Conservation (phyloP, 2,888 invertebrate species). For the Pristionchus exspectatus region DNA sequence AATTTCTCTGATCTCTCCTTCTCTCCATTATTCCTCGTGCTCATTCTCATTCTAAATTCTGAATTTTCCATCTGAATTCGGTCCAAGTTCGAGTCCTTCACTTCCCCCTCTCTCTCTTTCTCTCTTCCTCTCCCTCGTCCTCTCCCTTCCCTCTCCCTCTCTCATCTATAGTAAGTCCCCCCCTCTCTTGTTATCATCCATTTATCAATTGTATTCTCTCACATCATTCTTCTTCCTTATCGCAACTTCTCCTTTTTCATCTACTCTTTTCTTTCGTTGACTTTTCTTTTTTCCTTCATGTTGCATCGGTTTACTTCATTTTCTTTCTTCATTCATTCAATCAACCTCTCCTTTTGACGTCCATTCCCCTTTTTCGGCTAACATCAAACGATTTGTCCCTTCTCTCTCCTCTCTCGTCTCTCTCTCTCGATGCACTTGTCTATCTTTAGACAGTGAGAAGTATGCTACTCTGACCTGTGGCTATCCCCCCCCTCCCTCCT, state of each 20-base stretch:
- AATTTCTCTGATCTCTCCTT: background rate
- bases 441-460: background rate
- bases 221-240: background rate
- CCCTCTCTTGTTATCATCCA: conserved; percentile 15
- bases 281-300: background rate
- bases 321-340: conserved; percentile 25
- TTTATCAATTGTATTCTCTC: background rate
- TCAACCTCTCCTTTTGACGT: background rate
- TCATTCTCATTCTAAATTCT: conserved; percentile 29
- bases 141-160: background rate
- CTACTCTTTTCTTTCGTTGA: background rate
- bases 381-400: background rate
- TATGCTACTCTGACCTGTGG: conserved; percentile 7
- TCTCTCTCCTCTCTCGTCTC: background rate
- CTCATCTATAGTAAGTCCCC: background rate
- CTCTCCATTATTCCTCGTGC: conserved; percentile 21
- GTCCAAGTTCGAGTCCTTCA: background rate
- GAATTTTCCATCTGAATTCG: conserved; percentile 10
- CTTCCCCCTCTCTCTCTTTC: background rate
- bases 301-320: background rate
- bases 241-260: background rate
- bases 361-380: conserved; percentile 27
- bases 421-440: background rate
- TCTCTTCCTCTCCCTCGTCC: background rate
- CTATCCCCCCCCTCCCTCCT: background rate